Evolutionary conservation across 2,797 vertebrate species (phyloP), one percentile per base, ranked within the genome.

Genomic region (Alosa sapidissima): DNA sequence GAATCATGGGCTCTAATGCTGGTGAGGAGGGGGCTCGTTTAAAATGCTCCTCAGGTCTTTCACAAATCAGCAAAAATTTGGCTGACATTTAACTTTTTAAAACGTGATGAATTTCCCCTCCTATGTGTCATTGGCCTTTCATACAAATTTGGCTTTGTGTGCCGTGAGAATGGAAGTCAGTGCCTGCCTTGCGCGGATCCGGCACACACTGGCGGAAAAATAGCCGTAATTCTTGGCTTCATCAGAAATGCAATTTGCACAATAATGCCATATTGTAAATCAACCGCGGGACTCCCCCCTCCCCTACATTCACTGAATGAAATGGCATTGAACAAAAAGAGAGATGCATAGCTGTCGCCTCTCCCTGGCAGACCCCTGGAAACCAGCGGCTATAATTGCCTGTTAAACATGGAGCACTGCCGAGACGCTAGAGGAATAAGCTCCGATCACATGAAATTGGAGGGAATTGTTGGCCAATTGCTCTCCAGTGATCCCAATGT

Each of bases 401-500:
- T 84, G 83, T 83, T 89, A 88, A 88, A 84, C 86, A 87, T 58
- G 60, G 75, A 82, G 83, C 55, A 82, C 16, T 88, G 87, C 85
- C 82, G 83, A 83, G 82, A 85, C 84, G 52, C 87, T 85, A 65
- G 84, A 85, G 84, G 88, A 90, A 87, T 87, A 81, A 72, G 65
- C 75, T 87, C 65, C 81, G 89, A 85, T 89, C 81, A 83, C 48
- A 47, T 36, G 65, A 88, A 87, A 91, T 75, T 90, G 88, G 78
- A 87, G 82, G 85, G 78, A 88, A 89, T 82, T 85, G 85, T 86
- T 60, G 65, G 62, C 87, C 84, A 88, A 85, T 90, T 85, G 83
- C 84, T 81, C 82, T 41, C 41, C 49, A 87, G 86, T 88, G 86
- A 86, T 89, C 88, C 89, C 88, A 89, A 86, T 88, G 87, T 81